phyloP scores from a whole-genome alignment of 2,113 vertebrate species.

The Megaceryle maxima region DNA sequence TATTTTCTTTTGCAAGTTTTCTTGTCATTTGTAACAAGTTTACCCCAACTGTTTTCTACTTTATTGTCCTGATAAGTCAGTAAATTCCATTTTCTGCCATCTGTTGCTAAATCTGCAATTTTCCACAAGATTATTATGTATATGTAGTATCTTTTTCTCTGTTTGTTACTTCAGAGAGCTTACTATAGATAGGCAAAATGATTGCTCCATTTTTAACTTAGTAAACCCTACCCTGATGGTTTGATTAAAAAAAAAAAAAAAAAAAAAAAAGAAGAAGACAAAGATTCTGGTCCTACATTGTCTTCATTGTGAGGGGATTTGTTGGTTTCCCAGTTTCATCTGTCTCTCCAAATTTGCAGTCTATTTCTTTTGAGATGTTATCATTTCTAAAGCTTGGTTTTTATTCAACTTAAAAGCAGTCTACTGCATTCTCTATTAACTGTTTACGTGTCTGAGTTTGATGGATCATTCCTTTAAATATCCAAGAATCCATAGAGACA shows the following conservation, averaged over 20 bases:
- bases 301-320: neutral
- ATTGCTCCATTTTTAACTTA: neutral
- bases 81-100: conserved; percentile 28
- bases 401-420: neutral
- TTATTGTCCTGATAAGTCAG: conserved; percentile 21
- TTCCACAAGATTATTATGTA: neutral
- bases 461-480: neutral
- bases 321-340: neutral
- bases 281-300: neutral
- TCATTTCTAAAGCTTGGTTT: neutral
- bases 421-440: neutral
- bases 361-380: neutral
- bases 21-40: neutral
- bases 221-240: neutral
- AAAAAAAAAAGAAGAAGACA: neutral
- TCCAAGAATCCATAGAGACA: neutral
- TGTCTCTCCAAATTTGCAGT: neutral
- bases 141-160: neutral
- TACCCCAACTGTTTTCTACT: neutral
- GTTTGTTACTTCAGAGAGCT: neutral
- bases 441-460: neutral
- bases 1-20: neutral
- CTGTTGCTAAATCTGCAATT: conserved; percentile 11
- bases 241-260: neutral
- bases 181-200: neutral